These are phyloP conservation scores for Promerops cafer DNA, from an alignment of 2,113 vertebrate genomes.

Conservation along the genomic window DNA sequence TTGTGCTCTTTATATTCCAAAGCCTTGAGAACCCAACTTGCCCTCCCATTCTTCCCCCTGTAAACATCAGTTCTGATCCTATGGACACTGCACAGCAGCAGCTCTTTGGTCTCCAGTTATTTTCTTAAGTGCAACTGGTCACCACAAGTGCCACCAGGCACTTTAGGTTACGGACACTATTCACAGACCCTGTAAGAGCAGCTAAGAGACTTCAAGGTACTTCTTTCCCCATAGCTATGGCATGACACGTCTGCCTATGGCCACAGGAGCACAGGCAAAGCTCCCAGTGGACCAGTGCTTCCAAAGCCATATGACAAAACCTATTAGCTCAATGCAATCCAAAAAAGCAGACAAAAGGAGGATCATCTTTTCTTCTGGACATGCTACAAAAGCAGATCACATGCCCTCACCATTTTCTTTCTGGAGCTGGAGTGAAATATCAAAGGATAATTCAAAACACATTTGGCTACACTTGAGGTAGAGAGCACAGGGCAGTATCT, in stretches of 20 bases:
- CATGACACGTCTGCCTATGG: background rate
- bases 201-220: background rate
- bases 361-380: background rate
- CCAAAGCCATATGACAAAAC: background rate
- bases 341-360: background rate
- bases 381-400: background rate
- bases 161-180: background rate
- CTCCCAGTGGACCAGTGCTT: background rate
- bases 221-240: background rate
- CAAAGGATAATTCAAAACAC: slow-evolving; percentile 24
- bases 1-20: background rate
- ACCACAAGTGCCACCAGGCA: background rate
- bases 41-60: background rate
- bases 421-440: background rate
- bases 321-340: background rate
- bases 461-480: background rate
- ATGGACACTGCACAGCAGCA: rapidly evolving
- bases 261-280: background rate
- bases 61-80: background rate
- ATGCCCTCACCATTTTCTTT: background rate
- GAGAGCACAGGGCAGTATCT: background rate
- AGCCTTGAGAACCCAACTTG: background rate
- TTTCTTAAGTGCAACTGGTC: background rate
- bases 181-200: background rate
- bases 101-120: background rate